These are phyloP conservation scores for Xiphophorus couchianus DNA, from an alignment of 2,113 vertebrate genomes.

Conservation along the genomic window DNA sequence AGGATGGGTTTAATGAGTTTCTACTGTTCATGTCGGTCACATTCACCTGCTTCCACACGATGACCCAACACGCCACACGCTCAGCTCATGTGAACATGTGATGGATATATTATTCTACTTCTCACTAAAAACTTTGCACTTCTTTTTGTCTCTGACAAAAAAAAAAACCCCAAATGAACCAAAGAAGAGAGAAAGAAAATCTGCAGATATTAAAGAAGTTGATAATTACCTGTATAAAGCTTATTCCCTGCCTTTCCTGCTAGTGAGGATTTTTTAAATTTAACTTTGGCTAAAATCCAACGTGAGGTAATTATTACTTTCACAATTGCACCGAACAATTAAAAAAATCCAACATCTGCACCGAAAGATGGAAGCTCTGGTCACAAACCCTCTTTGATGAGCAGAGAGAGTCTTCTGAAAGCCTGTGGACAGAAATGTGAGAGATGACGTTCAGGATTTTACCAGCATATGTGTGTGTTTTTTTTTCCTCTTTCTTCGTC, in stretches of 20 bases:
- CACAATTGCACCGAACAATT: background rate
- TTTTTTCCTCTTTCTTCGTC: background rate
- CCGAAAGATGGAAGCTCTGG: background rate
- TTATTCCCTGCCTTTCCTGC: background rate
- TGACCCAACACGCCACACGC: too few species aligned
- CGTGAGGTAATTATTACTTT: background rate
- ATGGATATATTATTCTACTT: background rate
- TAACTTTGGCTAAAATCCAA: background rate
- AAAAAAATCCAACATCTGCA: background rate
- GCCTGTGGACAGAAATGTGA: constrained; percentile 76
- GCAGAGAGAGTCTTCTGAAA: constrained; percentile 86
- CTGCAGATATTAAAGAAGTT: background rate
- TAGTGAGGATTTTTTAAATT: background rate
- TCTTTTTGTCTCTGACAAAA: background rate
- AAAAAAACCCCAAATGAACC: too few species aligned
- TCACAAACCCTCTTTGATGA: constrained; percentile 87
- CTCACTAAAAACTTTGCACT: background rate
- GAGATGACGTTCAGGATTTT: constrained; percentile 8
- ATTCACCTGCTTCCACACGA: background rate
- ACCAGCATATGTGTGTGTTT: background rate
- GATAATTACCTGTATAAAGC: background rate
- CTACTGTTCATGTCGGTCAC: background rate
- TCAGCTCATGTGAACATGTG: too few species aligned
- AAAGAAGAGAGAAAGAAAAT: background rate
- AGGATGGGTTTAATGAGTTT: background rate